Evolutionary conservation across 2,797 vertebrate genomes (phyloP).

Genomic region (Pseudochaenichthys georgianus): DNA sequence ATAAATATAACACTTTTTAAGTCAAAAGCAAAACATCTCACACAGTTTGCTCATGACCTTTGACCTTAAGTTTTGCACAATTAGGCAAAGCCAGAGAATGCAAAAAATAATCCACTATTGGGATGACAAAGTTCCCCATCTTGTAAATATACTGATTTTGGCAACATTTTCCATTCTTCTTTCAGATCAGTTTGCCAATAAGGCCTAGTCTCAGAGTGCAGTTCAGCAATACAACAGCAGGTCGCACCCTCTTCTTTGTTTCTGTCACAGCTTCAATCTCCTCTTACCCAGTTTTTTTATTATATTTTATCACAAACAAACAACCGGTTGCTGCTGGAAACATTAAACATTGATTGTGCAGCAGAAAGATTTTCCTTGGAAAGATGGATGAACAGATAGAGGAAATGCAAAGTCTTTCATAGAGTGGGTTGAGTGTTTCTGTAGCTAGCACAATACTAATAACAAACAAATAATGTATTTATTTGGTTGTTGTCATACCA

Average conservation of each 20-base stretch:
- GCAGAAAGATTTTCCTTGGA: not conserved
- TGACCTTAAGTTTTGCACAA: not conserved
- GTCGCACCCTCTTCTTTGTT: constrained; percentile 31
- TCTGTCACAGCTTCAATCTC: not conserved
- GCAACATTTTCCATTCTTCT: not conserved
- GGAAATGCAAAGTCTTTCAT: not conserved
- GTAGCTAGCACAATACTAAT: not conserved
- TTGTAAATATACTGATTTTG: not conserved
- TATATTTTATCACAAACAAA: not conserved
- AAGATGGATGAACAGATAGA: not conserved
- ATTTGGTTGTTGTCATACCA: not conserved
- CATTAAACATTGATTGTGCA: not conserved
- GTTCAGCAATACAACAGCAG: constrained; percentile 32
- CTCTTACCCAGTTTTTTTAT: not conserved
- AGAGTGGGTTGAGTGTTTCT: not conserved
- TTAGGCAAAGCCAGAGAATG: not conserved
- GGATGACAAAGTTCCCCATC: not conserved
- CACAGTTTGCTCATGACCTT: not conserved
- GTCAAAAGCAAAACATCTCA: not conserved
- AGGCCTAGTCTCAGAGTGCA: constrained; percentile 17
- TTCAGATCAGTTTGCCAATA: not conserved
- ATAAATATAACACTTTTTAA: not conserved
- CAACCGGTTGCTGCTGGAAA: constrained; percentile 14
- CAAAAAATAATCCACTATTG: not conserved
- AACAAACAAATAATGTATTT: constrained; percentile 14